Evolutionary conservation across 2,797 vertebrate genomes (phyloP), one percentile per base, ranked within the genome.

Genomic region (Urophycis tenuis): DNA sequence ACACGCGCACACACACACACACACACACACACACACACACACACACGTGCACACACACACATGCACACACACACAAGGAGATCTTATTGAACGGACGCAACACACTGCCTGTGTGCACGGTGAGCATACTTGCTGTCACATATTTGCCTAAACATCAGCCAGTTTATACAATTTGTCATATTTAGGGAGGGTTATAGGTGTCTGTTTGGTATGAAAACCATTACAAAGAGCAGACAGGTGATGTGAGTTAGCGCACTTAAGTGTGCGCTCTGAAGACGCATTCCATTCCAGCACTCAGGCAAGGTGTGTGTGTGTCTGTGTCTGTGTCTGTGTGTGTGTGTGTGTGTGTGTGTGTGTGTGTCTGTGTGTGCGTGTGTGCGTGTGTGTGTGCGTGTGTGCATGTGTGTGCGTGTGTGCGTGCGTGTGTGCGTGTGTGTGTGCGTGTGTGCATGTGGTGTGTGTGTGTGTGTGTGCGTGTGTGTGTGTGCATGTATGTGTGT

Each of bases 131-230:
- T 14, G 41, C 15, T 45, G 53, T 70, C 67, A 70, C 67, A 15
- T 9, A 70, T 12, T 69, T 31, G 45, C 73, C 15, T 72, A 34
- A 72, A 75, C 60, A 32, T 70, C 30, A 30, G 67, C 72, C 74
- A 33, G 31, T 71, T 74, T 64, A 71, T 36, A 39, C 36, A 76
- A 72, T 35, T n/a, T 17, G 22, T 49, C 39, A 29, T 74, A 64
- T 41, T 64, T 30, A 73, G 67, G 67, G 35, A 74, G 32, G 30
- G 35, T 30, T 19, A 15, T 60, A 25, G 15, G 29, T 32, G 72
- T 74, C 34, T 72, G 60, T 9, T 8, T 35, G 77, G 74, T 39
- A 81, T 83, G 80, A 84, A 80, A 85, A 85, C 73, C 39, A 78
- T 81, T 80, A 72, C 72, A 25, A 71, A 80, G 71, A 79, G 72